phyloP scores from a whole-genome alignment of 2,113 vertebrate species.

The Circaetus cinerascens region DNA sequence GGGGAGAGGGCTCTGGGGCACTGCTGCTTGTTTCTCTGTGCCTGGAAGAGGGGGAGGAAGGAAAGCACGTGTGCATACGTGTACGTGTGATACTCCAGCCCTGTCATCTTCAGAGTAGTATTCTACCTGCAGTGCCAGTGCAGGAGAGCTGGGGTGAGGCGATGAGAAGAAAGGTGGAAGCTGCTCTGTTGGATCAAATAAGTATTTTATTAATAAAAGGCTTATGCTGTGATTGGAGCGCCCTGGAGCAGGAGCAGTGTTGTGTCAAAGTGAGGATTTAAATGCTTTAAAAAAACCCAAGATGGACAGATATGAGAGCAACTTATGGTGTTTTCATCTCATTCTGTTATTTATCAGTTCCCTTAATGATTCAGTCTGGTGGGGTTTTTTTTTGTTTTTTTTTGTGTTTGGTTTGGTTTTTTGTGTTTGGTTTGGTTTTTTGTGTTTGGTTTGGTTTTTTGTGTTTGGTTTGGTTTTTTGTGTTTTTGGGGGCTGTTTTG shows the following conservation, averaged over 20 bases:
- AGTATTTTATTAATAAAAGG: constrained; percentile 8
- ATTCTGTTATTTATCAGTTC: not conserved
- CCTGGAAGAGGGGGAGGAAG: not conserved
- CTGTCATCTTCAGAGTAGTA: not conserved
- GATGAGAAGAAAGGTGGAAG: not conserved
- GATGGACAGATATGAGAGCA: not conserved
- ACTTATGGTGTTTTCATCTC: not conserved
- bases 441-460: too few relatives aligned
- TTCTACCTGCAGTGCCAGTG: not conserved
- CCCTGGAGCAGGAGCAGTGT: not conserved
- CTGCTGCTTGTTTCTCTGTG: not conserved
- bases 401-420: too few relatives aligned
- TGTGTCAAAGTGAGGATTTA: not conserved
- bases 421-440: too few relatives aligned
- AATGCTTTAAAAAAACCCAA: not conserved
- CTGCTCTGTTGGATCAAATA: not conserved
- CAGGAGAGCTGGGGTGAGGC: not conserved
- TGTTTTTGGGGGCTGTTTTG: too few relatives aligned
- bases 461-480: too few relatives aligned
- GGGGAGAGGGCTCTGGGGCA: not conserved
- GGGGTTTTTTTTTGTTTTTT: too few relatives aligned
- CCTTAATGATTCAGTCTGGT: constrained; percentile 3
- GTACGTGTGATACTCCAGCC: not conserved
- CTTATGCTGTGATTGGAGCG: not conserved
- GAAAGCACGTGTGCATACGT: fast-evolving